Conservation (phyloP, 2,113 vertebrate genomes). For the Zosterops borbonicus region DNA sequence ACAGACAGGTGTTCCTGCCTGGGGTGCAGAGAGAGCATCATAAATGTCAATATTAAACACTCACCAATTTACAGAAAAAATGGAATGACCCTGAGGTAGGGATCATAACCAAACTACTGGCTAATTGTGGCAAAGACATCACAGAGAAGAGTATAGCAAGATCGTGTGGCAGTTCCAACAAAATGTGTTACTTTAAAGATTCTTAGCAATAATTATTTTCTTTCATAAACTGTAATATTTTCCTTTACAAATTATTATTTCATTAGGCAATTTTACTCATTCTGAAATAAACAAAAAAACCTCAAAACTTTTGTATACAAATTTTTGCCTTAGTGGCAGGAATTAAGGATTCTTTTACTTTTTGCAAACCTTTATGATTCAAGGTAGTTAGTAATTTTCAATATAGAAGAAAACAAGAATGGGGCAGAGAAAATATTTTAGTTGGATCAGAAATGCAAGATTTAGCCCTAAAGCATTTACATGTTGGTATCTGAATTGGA, state of each 20-base stretch:
- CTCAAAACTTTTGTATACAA: fast-evolving
- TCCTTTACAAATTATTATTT: not conserved
- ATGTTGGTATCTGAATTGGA: not conserved
- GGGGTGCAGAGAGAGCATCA: not conserved
- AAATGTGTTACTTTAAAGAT: not conserved
- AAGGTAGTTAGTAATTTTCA: not conserved
- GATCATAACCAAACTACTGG: not conserved
- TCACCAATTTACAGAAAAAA: not conserved
- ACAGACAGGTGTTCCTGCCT: not conserved
- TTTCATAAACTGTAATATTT: not conserved
- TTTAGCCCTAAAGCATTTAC: not conserved
- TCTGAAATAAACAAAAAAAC: not conserved
- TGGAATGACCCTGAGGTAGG: not conserved
- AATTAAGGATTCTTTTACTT: not conserved
- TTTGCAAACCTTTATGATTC: not conserved
- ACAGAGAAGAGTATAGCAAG: not conserved
- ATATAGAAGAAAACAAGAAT: not conserved
- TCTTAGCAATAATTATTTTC: not conserved
- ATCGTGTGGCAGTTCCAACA: not conserved
- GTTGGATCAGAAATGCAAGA: not conserved
- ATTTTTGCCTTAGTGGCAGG: not conserved
- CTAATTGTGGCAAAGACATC: not conserved
- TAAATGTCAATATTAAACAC: not conserved
- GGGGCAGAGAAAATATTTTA: not conserved
- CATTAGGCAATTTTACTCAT: not conserved